Percentiles rank a stretch among this genome's conserved stretches.
phyloP scores from a whole-genome alignment of 2,113 vertebrate species.

The Conger conger region DNA sequence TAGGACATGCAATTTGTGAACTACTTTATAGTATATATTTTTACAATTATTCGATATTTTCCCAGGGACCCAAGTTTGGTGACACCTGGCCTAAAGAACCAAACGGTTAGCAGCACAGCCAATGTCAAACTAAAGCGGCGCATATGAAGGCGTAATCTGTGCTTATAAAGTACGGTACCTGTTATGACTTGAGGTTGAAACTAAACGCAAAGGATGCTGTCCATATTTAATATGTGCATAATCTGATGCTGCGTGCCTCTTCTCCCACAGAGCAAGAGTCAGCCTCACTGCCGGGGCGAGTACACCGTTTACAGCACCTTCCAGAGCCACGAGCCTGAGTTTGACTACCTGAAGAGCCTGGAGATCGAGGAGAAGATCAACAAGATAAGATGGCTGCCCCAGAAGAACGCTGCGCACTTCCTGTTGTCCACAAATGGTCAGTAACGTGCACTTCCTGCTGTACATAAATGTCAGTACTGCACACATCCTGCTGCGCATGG shows the following conservation, averaged over 20 bases:
- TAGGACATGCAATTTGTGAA: no score
- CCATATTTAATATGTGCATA: not conserved
- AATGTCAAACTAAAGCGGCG: no score
- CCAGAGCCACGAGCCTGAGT: slow-evolving; percentile 98
- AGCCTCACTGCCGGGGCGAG: slow-evolving; percentile 90
- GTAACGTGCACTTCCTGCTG: slow-evolving; percentile 31
- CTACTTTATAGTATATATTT: no score
- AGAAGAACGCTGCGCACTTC: slow-evolving; percentile 98
- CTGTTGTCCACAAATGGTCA: slow-evolving; percentile 96
- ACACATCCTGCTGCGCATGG: not conserved
- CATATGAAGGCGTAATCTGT: no score
- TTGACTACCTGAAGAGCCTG: slow-evolving; percentile 99
- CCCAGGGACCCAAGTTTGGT: no score
- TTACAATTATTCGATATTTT: no score
- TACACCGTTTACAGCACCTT: slow-evolving; percentile 99
- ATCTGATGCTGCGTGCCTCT: slow-evolving; percentile 12
- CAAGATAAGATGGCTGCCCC: slow-evolving; percentile 97
- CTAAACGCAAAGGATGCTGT: not conserved
- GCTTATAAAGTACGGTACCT: no score
- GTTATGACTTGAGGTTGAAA: no score
- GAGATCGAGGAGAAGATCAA: slow-evolving; percentile 99
- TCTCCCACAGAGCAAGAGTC: slow-evolving; percentile 85
- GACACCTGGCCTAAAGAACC: no score
- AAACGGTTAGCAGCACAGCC: no score
- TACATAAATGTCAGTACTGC: not conserved